These are phyloP conservation scores for Leucophenga varia DNA, from an alignment of 1,140 invertebrate species.

Conservation along the genomic window DNA sequence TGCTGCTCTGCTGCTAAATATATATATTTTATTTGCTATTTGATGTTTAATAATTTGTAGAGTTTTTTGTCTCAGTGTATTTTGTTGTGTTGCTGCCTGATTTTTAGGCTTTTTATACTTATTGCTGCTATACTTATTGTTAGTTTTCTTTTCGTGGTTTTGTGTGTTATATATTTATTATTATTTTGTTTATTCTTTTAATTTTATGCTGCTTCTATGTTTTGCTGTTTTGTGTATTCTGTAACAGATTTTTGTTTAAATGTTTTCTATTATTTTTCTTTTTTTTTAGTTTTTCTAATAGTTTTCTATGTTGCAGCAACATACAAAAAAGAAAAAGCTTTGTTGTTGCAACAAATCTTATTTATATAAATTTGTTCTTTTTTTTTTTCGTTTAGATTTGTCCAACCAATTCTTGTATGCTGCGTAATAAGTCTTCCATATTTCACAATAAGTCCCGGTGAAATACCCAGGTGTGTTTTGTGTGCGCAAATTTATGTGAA, in stretches of 20 bases:
- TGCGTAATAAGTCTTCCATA: slow-evolving; percentile 54
- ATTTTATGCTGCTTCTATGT: not conserved
- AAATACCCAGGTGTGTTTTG: slow-evolving; percentile 88
- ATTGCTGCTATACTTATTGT: not conserved
- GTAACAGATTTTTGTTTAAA: not conserved
- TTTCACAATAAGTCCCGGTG: slow-evolving; percentile 79
- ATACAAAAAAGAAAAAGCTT: not conserved
- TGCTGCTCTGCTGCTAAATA: no score
- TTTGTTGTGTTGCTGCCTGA: not conserved
- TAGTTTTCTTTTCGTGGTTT: not conserved
- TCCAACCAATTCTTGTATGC: slow-evolving; percentile 50
- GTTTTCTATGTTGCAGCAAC: no score
- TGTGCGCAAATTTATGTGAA: slow-evolving; percentile 90
- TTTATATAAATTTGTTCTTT: not conserved
- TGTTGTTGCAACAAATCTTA: not conserved
- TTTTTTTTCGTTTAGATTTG: slow-evolving; percentile 42
- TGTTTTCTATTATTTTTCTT: not conserved
- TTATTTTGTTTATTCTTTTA: not conserved
- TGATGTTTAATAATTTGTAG: not conserved
- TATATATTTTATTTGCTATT: not conserved
- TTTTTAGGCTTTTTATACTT: not conserved
- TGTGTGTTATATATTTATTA: not conserved
- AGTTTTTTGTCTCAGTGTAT: not conserved
- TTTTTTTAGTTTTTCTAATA: not conserved
- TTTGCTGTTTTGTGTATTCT: not conserved